Evolutionary conservation across 2,888 invertebrate species (phyloP), one percentile per base, ranked within the genome.

Genomic region (Pseudococcus viburni): DNA sequence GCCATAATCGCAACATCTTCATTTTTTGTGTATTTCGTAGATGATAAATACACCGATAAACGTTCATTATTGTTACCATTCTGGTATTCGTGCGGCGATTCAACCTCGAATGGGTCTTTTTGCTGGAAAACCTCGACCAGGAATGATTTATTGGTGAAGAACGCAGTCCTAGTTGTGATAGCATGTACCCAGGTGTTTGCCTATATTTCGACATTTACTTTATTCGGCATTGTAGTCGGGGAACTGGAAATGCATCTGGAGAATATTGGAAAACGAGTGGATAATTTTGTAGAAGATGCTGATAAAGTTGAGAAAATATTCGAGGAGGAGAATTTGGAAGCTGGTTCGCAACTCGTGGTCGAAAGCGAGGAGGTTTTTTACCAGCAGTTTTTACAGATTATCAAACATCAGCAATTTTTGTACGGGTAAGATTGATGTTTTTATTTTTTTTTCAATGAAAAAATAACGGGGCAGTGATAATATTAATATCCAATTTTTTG

Each of bases 1-100:
- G n/a, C 80, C 7, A 4, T 39, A 7, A 39, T 42, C 80, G 17
- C 17, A 7, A 8, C n/a, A n/a, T 42, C 80, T 42, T 80, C 42
- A 8, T 17, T 80, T 5, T 15, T 42, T 4, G 0, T 9, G 42
- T 80, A n/a, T 5, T 17, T 42, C n/a, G 3, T 17, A 8, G 68
- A 68, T 0, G 68, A 68, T 26, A 12, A 68, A 80, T 42, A 8
- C n/a, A 42, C 5, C 8, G 80, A 80, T 15, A 80, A 80, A 17
- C 33, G 17, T 17, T 80, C 80, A 0, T n/a, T 80, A 11, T 26
- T 80, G 39, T 17, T 39, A 42, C 80, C 80, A 42, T 80, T 42
- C 17, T 80, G 80, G 80, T 80, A n/a, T 42, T 80, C 80, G n/a
- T 80, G 80, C 42, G 80, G 80, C 6, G 42, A 80, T 39, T 42